phyloP scores from a whole-genome alignment of 2,113 vertebrate species.

The Trochalopteron elliotii region DNA sequence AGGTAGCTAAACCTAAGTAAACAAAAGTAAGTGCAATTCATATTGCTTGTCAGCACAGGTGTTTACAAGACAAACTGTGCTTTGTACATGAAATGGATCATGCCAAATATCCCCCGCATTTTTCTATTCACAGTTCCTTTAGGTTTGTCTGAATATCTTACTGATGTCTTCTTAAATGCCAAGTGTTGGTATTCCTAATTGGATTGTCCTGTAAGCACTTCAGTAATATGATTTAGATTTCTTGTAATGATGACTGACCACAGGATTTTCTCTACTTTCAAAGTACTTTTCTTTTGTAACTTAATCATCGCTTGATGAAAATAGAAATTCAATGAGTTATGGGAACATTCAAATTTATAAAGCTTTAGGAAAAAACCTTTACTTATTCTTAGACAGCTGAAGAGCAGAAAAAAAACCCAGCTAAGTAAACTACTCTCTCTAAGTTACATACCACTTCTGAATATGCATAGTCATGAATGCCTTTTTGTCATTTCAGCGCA shows the following conservation, averaged over 20 bases:
- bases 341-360: background rate
- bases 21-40: background rate
- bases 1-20: background rate
- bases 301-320: background rate
- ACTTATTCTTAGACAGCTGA: background rate
- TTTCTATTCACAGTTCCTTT: background rate
- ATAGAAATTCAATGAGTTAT: background rate
- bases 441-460: background rate
- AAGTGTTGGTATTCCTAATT: background rate
- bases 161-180: background rate
- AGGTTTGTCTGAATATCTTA: background rate
- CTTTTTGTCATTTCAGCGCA: background rate
- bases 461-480: background rate
- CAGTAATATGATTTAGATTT: background rate
- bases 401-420: background rate
- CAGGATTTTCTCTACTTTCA: background rate
- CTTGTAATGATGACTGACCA: background rate
- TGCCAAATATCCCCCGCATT: background rate
- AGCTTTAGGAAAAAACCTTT: background rate
- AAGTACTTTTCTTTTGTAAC: background rate
- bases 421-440: background rate
- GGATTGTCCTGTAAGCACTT: background rate
- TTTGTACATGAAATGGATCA: background rate
- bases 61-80: background rate
- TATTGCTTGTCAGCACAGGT: background rate